Conservation (phyloP, 2,888 invertebrate species). For the Drosophila neonasuta region DNA sequence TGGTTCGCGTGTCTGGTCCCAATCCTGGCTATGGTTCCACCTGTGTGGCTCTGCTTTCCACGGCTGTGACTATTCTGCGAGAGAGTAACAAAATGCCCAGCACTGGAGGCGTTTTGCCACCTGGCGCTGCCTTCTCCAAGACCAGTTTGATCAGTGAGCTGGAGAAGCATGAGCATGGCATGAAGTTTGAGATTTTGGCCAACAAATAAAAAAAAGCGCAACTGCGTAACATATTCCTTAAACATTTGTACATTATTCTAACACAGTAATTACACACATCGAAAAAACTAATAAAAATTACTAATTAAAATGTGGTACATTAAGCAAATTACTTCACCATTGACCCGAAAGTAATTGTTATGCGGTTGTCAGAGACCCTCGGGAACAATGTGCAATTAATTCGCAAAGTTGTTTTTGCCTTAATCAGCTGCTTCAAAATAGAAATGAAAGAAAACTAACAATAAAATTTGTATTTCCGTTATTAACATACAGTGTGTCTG, state of each 20-base stretch:
- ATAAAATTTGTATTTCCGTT: not conserved
- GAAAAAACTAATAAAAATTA: conserved; percentile 18
- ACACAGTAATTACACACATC: not conserved
- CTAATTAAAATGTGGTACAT: conserved; percentile 7
- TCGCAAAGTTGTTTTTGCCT: not conserved
- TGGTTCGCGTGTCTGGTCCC: conserved; percentile 84
- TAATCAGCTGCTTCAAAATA: no score
- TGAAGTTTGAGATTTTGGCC: conserved; percentile 86
- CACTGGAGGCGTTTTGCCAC: conserved; percentile 93
- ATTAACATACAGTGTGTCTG: not conserved
- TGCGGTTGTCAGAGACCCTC: no score
- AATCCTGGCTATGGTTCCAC: conserved; percentile 91
- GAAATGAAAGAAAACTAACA: not conserved
- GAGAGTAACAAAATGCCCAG: conserved; percentile 90
- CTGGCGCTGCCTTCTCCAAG: conserved; percentile 92
- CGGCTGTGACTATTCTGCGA: conserved; percentile 89
- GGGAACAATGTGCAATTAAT: no score
- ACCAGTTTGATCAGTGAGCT: conserved; percentile 90
- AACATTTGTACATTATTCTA: not conserved
- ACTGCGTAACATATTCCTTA: no score
- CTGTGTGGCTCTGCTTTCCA: conserved; percentile 87
- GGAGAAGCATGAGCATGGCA: conserved; percentile 85
- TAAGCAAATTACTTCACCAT: not conserved
- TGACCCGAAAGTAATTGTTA: not conserved
- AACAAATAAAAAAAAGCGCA: conserved; percentile 65